phyloP scores from a whole-genome alignment of 2,888 invertebrate genomes.

The Lasioglossum morio region DNA sequence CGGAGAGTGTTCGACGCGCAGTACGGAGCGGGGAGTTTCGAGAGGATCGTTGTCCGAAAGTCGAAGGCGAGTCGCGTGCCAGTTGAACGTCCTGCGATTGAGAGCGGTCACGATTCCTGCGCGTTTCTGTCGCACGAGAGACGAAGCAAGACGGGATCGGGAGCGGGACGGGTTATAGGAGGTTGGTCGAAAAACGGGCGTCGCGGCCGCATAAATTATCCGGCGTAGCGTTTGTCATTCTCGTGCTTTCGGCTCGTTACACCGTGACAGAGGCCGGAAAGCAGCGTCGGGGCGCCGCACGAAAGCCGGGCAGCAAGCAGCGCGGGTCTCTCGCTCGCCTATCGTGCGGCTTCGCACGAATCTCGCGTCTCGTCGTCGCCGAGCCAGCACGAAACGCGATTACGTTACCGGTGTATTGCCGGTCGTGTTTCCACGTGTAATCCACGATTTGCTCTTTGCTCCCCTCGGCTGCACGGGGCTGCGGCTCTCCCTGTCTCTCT shows the following conservation, averaged over 20 bases:
- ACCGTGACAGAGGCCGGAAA: constrained; percentile 45
- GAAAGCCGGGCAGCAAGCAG: constrained; percentile 32
- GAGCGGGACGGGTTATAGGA: not conserved
- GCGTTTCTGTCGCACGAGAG: not conserved
- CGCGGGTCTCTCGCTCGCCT: constrained; percentile 9
- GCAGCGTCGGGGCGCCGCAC: constrained; percentile 55
- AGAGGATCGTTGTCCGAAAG: not conserved
- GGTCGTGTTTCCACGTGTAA: constrained; percentile 28
- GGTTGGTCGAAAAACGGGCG: constrained; percentile 15
- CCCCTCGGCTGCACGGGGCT: not conserved
- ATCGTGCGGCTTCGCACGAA: constrained; percentile 41
- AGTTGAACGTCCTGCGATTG: not conserved
- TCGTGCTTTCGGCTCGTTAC: constrained; percentile 62
- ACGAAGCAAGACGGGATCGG: not conserved
- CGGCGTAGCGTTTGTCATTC: constrained; percentile 45
- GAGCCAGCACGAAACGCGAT: constrained; percentile 36
- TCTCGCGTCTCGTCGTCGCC: constrained; percentile 10
- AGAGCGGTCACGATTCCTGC: not conserved
- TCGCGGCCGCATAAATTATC: constrained; percentile 33
- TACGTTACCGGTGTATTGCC: constrained; percentile 17
- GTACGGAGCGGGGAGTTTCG: not conserved
- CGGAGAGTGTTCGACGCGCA: too few relatives aligned
- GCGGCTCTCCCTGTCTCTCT: not conserved
- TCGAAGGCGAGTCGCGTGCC: not conserved
- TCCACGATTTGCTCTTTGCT: constrained; percentile 27